These are phyloP conservation scores for Polydrusus cervinus DNA, from an alignment of 2,888 invertebrate genomes.

Conservation along the genomic window DNA sequence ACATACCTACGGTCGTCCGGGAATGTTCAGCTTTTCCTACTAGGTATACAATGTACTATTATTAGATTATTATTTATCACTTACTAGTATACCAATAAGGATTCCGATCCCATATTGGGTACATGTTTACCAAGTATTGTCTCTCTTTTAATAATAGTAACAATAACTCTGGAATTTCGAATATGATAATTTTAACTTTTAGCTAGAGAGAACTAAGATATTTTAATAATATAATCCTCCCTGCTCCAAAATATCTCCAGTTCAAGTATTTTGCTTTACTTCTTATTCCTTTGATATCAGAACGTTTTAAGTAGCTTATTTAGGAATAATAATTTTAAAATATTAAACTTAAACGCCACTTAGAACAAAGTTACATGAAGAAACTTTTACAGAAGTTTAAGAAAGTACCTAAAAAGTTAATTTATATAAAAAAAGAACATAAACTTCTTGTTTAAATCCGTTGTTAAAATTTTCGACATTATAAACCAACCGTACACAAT, in stretches of 20 bases:
- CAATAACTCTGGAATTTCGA: no score
- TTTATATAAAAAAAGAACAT: not conserved
- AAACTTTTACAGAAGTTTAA: not conserved
- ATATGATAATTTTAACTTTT: no score
- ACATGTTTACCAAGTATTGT: no score
- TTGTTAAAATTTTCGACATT: not conserved
- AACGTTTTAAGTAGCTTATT: slow-evolving; percentile 4
- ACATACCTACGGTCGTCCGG: no score
- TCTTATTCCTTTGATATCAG: not conserved
- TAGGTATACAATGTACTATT: no score
- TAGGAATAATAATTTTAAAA: not conserved
- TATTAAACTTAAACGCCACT: not conserved
- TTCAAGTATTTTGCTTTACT: not conserved
- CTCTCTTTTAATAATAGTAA: no score
- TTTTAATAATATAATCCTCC: not conserved
- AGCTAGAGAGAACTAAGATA: not conserved
- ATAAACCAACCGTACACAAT: not conserved
- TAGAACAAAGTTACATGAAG: not conserved
- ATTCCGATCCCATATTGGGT: no score
- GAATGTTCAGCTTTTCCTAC: no score
- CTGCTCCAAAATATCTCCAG: not conserved
- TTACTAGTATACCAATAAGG: no score
- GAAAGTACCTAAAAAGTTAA: not conserved
- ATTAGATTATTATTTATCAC: no score
- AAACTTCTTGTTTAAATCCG: not conserved